Evolutionary conservation across 1,140 invertebrate genomes (phyloP), one percentile per base, ranked within the genome.

Genomic region (Globodera ellingtonae): DNA sequence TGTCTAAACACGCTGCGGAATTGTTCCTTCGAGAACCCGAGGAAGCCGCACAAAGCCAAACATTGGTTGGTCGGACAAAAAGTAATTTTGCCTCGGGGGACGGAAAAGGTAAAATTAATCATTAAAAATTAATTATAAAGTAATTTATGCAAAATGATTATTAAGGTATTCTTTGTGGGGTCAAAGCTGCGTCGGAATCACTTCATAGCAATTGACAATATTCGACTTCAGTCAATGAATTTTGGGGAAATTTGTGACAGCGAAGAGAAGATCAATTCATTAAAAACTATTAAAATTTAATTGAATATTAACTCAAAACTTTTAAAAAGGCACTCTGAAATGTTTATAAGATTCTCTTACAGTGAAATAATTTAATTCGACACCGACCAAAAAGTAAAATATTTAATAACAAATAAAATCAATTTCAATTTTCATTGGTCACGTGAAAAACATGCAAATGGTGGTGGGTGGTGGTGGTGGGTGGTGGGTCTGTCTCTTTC

Each of bases 161-260:
- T 70, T 84, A 80, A 84, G 83, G 76, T 85, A 8, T 85, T 82
- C 50, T 85, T 85, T 72, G 48, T 85, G 7, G 84, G 80, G 5
- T 78, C 72, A 56, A 82, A 83, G 80, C 80, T 85, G 44, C 62
- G 80, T 18, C 75, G 72, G 69, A 86, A 85, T 72, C 75, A 82
- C 3, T 85, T 84, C 69, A 47, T 85, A 1, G 84, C 84, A 52
- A 71, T 85, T 35, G 84, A 85, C 84, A 85, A 85, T 79, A 85
- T 85, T 76, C 83, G 84, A 1, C 65, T 85, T 24, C 80, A 79
- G 52, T 79, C 18, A 72, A 50, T 79, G 24, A 62, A 81, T 44
- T 70, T 50, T 5, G 59, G 67, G 7, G 78, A 15, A 59, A 59
- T 59, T 59, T 59, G 56, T 59, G 56, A 59, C 13, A 59, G 56